Evolutionary conservation across 2,113 vertebrate species (phyloP).

Genomic region (Thymallus thymallus): DNA sequence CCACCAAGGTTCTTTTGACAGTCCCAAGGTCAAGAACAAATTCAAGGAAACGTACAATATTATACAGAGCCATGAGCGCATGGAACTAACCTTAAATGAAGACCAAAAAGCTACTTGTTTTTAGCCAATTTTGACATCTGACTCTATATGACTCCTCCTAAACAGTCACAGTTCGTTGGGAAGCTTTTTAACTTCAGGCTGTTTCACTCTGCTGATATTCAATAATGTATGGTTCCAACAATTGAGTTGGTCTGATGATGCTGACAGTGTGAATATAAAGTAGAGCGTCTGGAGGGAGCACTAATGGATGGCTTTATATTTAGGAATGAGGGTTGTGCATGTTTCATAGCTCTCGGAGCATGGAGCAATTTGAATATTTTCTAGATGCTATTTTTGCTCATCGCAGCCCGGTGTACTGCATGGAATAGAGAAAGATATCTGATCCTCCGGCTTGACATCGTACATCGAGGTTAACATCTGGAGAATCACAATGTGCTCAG

Average conservation of each 20-base stretch:
- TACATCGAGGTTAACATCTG: background rate
- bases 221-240: constrained; percentile 31
- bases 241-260: constrained; percentile 26
- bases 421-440: background rate
- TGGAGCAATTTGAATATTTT: constrained; percentile 37
- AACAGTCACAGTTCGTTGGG: background rate
- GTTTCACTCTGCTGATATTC: constrained; percentile 1
- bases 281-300: constrained; percentile 6
- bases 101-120: too few species aligned
- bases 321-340: constrained; percentile 30
- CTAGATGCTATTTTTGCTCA: constrained; percentile 44
- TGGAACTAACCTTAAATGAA: too few species aligned
- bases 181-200: background rate
- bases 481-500: background rate
- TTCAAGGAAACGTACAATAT: too few species aligned
- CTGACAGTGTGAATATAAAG: constrained; percentile 7
- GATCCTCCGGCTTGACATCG: background rate
- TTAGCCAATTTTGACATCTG: too few species aligned
- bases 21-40: too few species aligned
- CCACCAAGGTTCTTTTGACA: too few species aligned
- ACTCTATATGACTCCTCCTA: background rate
- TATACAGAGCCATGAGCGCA: too few species aligned
- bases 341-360: constrained; percentile 41
- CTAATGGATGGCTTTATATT: constrained; percentile 38
- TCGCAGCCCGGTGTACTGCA: constrained; percentile 3